These are phyloP conservation scores for Pristionchus arcanus DNA, from an alignment of 2,888 invertebrate species.

Conservation along the genomic window DNA sequence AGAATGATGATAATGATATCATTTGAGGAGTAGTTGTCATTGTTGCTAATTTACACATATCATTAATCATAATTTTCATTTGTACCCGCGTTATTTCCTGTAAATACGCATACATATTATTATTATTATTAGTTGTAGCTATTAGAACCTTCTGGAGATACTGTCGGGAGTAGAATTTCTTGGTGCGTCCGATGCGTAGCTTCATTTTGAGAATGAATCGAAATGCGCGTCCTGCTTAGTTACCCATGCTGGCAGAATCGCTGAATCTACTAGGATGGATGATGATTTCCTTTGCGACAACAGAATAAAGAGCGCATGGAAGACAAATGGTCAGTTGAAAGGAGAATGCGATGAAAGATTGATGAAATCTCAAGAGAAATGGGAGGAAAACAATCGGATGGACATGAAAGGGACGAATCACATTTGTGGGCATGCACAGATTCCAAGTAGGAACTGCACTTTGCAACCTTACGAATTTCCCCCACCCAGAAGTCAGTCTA, in stretches of 20 bases:
- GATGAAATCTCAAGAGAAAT: conserved; percentile 27
- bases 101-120: no score
- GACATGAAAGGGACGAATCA: background rate
- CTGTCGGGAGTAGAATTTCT: conserved; percentile 1
- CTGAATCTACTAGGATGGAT: background rate
- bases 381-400: background rate
- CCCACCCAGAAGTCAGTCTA: background rate
- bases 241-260: background rate
- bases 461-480: background rate
- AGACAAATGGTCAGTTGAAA: background rate
- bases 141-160: conserved; percentile 45
- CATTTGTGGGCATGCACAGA: background rate
- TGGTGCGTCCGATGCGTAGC: conserved; percentile 51
- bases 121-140: no score
- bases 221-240: background rate
- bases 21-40: no score
- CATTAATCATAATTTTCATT: no score
- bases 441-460: background rate
- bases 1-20: no score
- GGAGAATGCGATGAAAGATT: conserved; percentile 29
- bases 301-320: background rate
- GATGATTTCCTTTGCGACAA: background rate
- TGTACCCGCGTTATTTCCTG: no score
- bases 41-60: no score
- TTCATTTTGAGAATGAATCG: conserved; percentile 2